Evolutionary conservation across 1,140 invertebrate genomes (phyloP).

Genomic region (Macrosteles quadrilineatus): DNA sequence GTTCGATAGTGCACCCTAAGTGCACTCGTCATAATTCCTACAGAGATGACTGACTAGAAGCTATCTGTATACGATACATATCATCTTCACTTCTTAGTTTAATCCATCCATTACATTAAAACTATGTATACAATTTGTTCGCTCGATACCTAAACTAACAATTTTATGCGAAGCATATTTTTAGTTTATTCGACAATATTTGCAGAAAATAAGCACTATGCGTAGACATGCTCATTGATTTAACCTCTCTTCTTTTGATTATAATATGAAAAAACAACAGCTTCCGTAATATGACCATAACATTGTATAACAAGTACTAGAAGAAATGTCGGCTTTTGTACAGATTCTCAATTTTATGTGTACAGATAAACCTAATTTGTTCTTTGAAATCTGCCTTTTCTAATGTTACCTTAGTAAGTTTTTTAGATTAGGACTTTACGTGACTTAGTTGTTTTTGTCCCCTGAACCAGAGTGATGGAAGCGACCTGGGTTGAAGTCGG

Average conservation of each 20-base stretch:
- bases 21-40: slow-evolving; percentile 18
- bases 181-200: slow-evolving; percentile 26
- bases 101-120: neutral
- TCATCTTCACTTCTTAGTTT: neutral
- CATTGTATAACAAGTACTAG: neutral
- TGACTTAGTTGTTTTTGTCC: slow-evolving; percentile 21
- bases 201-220: slow-evolving; percentile 31
- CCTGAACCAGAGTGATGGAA: slow-evolving; percentile 33
- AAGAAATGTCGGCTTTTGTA: too few species aligned
- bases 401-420: too few species aligned
- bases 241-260: slow-evolving; percentile 1
- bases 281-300: slow-evolving; percentile 5
- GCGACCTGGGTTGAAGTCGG: slow-evolving; percentile 77
- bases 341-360: too few species aligned
- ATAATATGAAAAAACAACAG: neutral
- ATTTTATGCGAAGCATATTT: slow-evolving; percentile 27
- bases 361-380: too few species aligned
- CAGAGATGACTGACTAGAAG: slow-evolving; percentile 26
- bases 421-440: too few species aligned
- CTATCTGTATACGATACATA: slow-evolving; percentile 21
- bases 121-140: slow-evolving; percentile 24
- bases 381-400: too few species aligned
- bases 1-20: slow-evolving; percentile 22
- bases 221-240: neutral
- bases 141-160: slow-evolving; percentile 19